phyloP scores from a whole-genome alignment of 2,888 invertebrate genomes.

The Eupithecia tripunctaria region DNA sequence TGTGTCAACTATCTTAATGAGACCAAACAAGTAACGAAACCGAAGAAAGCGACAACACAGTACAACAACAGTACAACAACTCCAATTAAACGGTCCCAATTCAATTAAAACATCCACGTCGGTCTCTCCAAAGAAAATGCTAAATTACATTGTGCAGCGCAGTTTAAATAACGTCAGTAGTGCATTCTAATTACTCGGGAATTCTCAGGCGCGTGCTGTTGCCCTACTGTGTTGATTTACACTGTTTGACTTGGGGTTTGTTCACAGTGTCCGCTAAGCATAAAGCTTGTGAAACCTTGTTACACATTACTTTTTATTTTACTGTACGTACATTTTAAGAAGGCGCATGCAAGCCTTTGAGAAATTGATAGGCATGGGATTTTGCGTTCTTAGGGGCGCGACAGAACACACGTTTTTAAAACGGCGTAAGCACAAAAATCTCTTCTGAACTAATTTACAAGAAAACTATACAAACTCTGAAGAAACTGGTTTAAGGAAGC shows the following conservation, averaged over 20 bases:
- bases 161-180: constrained; percentile 36
- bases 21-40: constrained; percentile 12
- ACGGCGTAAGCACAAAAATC: no score
- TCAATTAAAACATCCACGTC: constrained; percentile 36
- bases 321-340: not conserved
- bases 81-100: constrained; percentile 26
- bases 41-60: constrained; percentile 1
- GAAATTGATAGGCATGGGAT: no score
- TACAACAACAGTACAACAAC: constrained; percentile 22
- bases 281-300: not conserved
- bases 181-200: constrained; percentile 40
- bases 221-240: constrained; percentile 37
- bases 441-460: no score
- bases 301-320: not conserved
- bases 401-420: no score
- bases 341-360: no score
- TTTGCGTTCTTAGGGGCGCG: no score
- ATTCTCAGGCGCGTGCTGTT: constrained; percentile 31
- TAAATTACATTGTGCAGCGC: constrained; percentile 37
- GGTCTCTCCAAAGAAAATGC: constrained; percentile 33
- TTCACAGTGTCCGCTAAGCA: not conserved
- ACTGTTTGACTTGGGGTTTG: constrained; percentile 16
- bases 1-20: constrained; percentile 2
- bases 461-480: no score
- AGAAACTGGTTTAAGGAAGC: no score